Conservation (phyloP, 2,888 invertebrate genomes). For the Sturmia bella region DNA sequence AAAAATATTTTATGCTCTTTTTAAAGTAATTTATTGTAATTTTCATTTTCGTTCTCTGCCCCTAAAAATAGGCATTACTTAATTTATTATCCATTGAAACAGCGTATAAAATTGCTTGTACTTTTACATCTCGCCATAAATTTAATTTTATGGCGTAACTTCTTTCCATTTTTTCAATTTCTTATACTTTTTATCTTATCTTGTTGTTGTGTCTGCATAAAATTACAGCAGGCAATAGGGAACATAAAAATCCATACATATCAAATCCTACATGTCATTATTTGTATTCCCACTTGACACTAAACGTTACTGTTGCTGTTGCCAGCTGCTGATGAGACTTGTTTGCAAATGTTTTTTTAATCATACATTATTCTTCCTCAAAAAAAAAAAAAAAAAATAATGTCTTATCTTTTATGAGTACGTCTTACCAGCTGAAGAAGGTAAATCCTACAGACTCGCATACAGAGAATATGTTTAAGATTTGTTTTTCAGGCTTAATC, state of each 20-base stretch:
- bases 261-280: constrained; percentile 68
- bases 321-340: constrained; percentile 9
- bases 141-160: constrained; percentile 53
- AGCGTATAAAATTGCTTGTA: not conserved
- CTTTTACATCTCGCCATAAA: constrained; percentile 31
- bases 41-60: not conserved
- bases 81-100: constrained; percentile 43
- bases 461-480: not conserved
- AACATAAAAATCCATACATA: constrained; percentile 33
- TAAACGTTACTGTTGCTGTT: constrained; percentile 49
- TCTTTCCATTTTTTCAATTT: constrained; percentile 16
- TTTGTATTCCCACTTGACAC: constrained; percentile 68
- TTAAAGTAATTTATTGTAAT: constrained; percentile 6
- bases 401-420: constrained; percentile 1
- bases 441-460: constrained; percentile 1
- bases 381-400: no score
- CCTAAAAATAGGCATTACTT: constrained; percentile 52
- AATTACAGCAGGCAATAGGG: constrained; percentile 1
- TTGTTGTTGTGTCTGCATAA: constrained; percentile 19
- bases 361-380: constrained; percentile 11
- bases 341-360: constrained; percentile 6
- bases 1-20: not conserved
- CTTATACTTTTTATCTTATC: constrained; percentile 23
- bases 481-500: not conserved
- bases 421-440: constrained; percentile 3